A percentile compares a stretch with the other conserved stretches of the same genome.
Conservation (phyloP, 1,140 invertebrate species). For the Coenobita brevimanus region DNA sequence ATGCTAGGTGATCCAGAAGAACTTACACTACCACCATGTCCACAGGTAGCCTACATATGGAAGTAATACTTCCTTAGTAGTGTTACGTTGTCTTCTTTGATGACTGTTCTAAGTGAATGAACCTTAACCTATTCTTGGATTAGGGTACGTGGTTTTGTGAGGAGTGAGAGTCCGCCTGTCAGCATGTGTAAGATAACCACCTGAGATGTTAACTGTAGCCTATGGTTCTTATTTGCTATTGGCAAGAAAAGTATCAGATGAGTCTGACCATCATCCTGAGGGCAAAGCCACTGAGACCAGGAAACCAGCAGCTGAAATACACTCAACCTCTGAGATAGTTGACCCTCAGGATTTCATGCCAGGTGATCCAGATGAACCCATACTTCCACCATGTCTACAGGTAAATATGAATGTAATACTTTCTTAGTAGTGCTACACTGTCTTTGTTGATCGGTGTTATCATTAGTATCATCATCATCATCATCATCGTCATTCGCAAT, state of each 20-base stretch:
- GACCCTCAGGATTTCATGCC: not conserved
- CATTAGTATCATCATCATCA: too few relatives aligned
- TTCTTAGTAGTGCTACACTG: too few relatives aligned
- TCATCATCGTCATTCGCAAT: too few relatives aligned
- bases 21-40: slow-evolving; percentile 1
- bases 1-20: not conserved
- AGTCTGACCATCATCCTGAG: not conserved
- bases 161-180: too few relatives aligned
- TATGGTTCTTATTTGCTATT: not conserved
- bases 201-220: not conserved
- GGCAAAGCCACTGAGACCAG: not conserved
- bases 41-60: too few relatives aligned
- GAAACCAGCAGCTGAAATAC: not conserved
- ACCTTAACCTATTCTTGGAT: not conserved
- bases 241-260: not conserved
- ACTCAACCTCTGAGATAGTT: not conserved
- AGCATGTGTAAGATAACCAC: not conserved
- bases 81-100: not conserved
- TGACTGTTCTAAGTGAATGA: not conserved
- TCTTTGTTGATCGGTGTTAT: too few relatives aligned
- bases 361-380: too few relatives aligned
- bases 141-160: too few relatives aligned
- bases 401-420: too few relatives aligned
- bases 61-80: not conserved
- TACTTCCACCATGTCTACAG: too few relatives aligned